phyloP scores from a whole-genome alignment of 2,888 invertebrate genomes.

The Alloplasta piceator region DNA sequence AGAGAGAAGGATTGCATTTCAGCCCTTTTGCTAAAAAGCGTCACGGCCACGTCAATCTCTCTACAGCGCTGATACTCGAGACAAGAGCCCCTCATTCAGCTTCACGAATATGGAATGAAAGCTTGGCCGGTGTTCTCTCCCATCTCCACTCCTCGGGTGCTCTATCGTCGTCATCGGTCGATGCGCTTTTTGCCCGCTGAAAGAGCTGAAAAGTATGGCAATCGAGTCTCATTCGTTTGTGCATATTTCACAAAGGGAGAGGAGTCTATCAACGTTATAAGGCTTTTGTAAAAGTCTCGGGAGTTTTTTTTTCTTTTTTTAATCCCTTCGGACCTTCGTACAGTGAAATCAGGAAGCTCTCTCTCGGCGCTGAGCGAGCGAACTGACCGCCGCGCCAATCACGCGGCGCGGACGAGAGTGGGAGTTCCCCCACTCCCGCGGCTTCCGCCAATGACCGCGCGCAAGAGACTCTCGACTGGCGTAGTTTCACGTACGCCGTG shows the following conservation, averaged over 20 bases:
- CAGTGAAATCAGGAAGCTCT: too few species aligned
- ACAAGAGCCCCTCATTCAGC: conserved; percentile 42
- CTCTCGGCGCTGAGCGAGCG: too few species aligned
- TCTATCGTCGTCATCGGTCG: conserved; percentile 7
- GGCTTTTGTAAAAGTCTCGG: conserved; percentile 30
- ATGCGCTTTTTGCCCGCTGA: conserved; percentile 39
- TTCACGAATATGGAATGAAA: conserved; percentile 56
- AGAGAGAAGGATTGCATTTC: conserved; percentile 30
- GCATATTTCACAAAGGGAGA: conserved; percentile 51
- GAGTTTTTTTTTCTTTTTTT: conserved; percentile 26
- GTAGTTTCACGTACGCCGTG: too few species aligned
- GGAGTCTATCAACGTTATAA: conserved; percentile 42
- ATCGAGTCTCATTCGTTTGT: conserved; percentile 48
- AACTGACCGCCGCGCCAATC: too few species aligned
- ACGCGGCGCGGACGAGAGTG: too few species aligned
- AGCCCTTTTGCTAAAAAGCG: conserved; percentile 29
- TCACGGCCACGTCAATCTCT: too few species aligned
- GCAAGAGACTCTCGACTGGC: too few species aligned
- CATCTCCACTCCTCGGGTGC: neutral
- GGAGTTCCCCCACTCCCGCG: too few species aligned
- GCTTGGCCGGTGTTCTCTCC: conserved; percentile 29
- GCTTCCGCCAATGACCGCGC: too few species aligned
- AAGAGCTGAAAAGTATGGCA: conserved; percentile 46
- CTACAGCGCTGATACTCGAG: too few species aligned
- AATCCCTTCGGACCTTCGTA: too few species aligned